Conservation (phyloP, 2,888 invertebrate species). For the Cephus rjabovi region DNA sequence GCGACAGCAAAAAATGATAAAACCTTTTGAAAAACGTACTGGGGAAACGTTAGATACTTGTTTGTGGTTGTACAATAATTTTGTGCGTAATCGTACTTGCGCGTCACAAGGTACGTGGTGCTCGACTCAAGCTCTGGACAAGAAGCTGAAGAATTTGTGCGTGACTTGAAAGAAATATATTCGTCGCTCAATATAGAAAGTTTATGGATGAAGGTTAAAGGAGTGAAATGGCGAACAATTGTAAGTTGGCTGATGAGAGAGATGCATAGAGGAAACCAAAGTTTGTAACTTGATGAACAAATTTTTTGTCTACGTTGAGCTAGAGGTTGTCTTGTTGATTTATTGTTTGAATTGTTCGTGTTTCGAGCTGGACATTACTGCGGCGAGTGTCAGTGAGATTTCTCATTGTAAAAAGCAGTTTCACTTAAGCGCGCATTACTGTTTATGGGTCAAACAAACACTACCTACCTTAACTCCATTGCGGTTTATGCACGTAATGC, state of each 20-base stretch:
- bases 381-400: neutral
- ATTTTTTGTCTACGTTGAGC: neutral
- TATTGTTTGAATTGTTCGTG: neutral
- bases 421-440: neutral
- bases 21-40: neutral
- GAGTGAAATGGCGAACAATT: neutral
- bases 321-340: neutral
- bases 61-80: neutral
- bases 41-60: neutral
- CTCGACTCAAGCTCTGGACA: neutral
- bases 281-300: neutral
- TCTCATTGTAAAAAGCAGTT: neutral
- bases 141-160: neutral
- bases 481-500: neutral
- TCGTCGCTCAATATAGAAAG: neutral
- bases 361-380: neutral
- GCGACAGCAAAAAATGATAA: neutral
- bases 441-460: neutral
- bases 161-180: neutral
- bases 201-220: neutral
- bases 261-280: neutral
- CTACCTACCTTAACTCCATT: neutral
- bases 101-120: neutral
- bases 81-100: neutral
- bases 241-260: neutral